Evolutionary conservation across 1,140 invertebrate species (phyloP).

Genomic region (Brachionus manjavacas): DNA sequence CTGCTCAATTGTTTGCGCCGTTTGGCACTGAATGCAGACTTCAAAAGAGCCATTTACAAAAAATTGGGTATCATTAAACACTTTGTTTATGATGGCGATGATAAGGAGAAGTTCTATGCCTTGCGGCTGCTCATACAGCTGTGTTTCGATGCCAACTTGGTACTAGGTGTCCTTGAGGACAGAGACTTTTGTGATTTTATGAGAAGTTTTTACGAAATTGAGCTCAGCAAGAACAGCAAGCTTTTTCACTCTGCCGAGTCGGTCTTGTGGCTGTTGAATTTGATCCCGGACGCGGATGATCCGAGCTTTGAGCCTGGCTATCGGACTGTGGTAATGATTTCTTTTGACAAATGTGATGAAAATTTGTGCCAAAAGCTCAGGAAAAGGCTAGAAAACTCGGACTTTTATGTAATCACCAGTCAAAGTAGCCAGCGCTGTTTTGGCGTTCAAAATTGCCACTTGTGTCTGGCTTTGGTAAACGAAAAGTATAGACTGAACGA

Average conservation of each 20-base stretch:
- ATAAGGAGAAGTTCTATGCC: neutral
- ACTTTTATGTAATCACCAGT: neutral
- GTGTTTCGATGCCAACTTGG: neutral
- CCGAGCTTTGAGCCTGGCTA: neutral
- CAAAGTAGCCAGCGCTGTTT: neutral
- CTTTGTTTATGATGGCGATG: neutral
- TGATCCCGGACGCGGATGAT: neutral
- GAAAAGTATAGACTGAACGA: constrained; percentile 6
- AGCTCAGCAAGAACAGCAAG: neutral
- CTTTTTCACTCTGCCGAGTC: neutral
- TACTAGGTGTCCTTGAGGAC: neutral
- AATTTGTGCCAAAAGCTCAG: neutral
- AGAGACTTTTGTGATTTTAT: neutral
- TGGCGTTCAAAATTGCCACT: neutral
- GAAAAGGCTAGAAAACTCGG: neutral
- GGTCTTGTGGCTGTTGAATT: neutral
- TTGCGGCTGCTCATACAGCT: neutral
- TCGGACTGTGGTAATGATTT: neutral
- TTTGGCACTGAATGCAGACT: neutral
- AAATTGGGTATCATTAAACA: neutral
- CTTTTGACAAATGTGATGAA: neutral
- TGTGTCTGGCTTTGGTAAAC: neutral
- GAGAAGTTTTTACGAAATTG: neutral
- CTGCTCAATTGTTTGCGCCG: neutral
- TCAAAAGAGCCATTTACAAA: neutral